These are phyloP conservation scores for Acanthiza pusilla DNA, from an alignment of 2,797 vertebrate species.

Conservation along the genomic window DNA sequence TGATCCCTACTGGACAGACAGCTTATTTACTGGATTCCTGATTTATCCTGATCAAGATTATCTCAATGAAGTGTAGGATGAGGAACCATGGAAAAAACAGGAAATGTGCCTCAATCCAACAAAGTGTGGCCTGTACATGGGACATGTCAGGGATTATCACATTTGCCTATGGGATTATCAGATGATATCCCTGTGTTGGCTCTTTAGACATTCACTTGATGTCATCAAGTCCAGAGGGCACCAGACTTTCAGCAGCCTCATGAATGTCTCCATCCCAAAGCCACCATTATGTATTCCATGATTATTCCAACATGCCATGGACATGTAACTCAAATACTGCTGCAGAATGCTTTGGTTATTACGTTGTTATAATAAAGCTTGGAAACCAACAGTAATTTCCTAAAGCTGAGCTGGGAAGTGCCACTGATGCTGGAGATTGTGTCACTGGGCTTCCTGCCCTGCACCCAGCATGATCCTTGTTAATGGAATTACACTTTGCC, in stretches of 20 bases:
- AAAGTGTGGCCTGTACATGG: background rate
- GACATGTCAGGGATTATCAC: background rate
- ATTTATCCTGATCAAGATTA: slow-evolving; percentile 88
- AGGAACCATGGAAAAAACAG: background rate
- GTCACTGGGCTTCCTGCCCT: background rate
- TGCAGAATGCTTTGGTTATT: background rate
- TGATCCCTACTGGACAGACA: slow-evolving; percentile 97
- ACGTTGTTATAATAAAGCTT: background rate
- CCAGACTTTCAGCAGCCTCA: background rate
- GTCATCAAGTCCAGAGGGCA: background rate
- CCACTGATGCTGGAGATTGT: background rate
- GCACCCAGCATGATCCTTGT: background rate
- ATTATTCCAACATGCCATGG: background rate
- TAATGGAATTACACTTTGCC: background rate
- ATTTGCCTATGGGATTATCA: background rate
- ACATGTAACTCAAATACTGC: background rate
- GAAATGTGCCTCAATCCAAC: background rate
- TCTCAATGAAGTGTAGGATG: slow-evolving; percentile 75
- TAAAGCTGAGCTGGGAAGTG: background rate
- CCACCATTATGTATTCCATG: background rate
- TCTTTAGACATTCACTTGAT: background rate
- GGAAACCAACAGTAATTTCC: background rate
- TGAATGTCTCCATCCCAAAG: background rate
- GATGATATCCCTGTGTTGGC: background rate
- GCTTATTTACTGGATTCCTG: slow-evolving; percentile 95